Percentiles rank a stretch among this genome's conserved stretches.
These are phyloP conservation scores for Druon quercuslanigerum DNA, from an alignment of 1,140 invertebrate species.

Conservation along the genomic window DNA sequence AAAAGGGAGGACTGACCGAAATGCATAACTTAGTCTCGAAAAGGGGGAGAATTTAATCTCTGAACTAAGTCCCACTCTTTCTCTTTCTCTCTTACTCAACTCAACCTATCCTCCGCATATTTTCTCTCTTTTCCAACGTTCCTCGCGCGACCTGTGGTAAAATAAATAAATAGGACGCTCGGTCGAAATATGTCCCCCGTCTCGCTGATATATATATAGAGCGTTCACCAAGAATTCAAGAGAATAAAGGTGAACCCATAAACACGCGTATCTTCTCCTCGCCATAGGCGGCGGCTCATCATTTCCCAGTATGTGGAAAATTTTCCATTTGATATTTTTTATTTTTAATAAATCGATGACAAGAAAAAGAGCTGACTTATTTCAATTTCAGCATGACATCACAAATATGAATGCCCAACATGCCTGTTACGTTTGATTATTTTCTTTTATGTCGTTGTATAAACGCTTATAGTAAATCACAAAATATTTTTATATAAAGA, in stretches of 20 bases:
- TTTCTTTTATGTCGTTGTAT: no score
- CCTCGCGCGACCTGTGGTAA: conserved; percentile 39
- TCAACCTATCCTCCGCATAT: conserved; percentile 39
- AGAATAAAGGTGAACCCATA: conserved; percentile 15
- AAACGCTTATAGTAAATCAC: no score
- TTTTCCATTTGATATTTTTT: no score
- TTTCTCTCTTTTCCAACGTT: conserved; percentile 45
- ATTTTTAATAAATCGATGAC: no score
- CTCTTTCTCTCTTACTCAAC: conserved; percentile 39
- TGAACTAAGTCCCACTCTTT: conserved; percentile 49
- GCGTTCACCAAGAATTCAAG: conserved; percentile 32
- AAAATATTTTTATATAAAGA: no score
- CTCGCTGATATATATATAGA: conserved; percentile 49
- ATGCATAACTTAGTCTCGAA: conserved; percentile 52
- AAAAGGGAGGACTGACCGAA: conserved; percentile 53
- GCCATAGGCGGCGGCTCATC: no score
- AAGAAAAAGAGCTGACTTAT: no score
- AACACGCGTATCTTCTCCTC: conserved; percentile 19
- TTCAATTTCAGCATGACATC: no score
- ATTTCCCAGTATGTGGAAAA: no score
- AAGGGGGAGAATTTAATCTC: conserved; percentile 53
- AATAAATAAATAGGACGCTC: conserved; percentile 47
- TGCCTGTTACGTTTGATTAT: no score
- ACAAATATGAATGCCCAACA: no score
- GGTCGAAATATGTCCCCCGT: conserved; percentile 49